Evolutionary conservation across 2,113 vertebrate species (phyloP), one percentile per base, ranked within the genome.

Genomic region (Hiodon tergisus): DNA sequence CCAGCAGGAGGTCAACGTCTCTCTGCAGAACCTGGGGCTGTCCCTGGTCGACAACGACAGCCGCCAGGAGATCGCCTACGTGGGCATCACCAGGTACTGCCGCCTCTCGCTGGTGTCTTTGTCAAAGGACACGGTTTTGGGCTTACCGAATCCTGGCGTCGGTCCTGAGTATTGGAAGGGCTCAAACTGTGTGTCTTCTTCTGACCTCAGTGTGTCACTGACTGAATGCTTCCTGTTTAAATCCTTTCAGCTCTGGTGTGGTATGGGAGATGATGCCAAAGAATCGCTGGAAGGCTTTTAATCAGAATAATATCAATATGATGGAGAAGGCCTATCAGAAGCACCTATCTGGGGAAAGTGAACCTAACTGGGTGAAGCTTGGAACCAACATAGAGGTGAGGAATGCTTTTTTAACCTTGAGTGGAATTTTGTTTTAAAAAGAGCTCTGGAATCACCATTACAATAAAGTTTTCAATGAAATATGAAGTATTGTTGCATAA

Each of bases 221-320:
- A 11, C 7, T 11, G 9, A 6, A 14, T 10, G 63, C 5, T 51
- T 31, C 2, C 9, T 59, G 55, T 0, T 17, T 14, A 16, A 74
- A 57, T 67, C 16, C 47, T 7, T 78, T 50, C 85, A 99, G 97
- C 85, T 98, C 97, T 54, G 95, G 94, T 75, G 90, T 98, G 47
- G 93, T 99, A 13, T 99, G 97, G 97, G 97, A 99, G 74, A 83
- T 86, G 88, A 97, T 92, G 83, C 93, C 89, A 0, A 98, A 91
- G 85, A 95, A 91, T 51, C 94, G 94, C 4, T 99, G 97, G 97
- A 98, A 95, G 75, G 86, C 96, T 0, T 95, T 98, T 83, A 95
- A 87, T 84, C 94, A 96, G 72, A 98, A 98, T 73, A 94, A 94
- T 76, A 98, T 98, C 83, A 86, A 89, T 65, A 80, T 94, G 1